A percentile compares a stretch with the other conserved stretches of the same genome.
Conservation (phyloP, 2,113 vertebrate genomes). For the Limanda limanda region DNA sequence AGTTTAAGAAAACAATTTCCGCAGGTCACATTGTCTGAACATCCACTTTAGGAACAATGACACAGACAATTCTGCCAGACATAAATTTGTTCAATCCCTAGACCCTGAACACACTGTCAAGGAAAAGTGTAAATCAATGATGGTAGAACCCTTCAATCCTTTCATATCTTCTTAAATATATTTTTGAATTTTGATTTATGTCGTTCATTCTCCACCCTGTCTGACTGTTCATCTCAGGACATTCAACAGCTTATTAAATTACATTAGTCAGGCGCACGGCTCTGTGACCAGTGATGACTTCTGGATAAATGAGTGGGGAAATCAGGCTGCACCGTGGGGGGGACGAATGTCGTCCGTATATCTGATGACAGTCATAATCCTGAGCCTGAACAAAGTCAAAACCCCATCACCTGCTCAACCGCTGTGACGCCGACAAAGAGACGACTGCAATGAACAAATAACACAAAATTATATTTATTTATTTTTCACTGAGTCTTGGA, state of each 20-base stretch:
- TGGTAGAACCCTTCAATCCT: neutral
- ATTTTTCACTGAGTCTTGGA: neutral
- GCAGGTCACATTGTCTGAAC: no score
- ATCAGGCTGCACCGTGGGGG: slow-evolving; percentile 11
- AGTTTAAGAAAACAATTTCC: neutral
- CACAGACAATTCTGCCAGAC: no score
- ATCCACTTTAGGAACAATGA: neutral
- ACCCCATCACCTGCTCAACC: slow-evolving; percentile 23
- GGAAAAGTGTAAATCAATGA: no score
- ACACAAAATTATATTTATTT: slow-evolving; percentile 5
- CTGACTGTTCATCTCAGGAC: neutral
- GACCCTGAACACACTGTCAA: neutral
- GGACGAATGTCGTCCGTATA: neutral
- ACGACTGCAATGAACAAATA: slow-evolving; percentile 14
- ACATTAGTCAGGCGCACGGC: slow-evolving; percentile 38
- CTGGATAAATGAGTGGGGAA: slow-evolving; percentile 39
- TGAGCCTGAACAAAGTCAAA: slow-evolving; percentile 11
- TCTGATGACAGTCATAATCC: neutral
- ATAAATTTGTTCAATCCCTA: neutral
- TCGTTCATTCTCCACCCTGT: neutral
- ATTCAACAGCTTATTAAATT: neutral
- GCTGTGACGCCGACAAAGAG: neutral
- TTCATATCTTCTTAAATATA: neutral
- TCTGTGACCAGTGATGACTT: slow-evolving; percentile 53
- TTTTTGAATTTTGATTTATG: neutral